Conservation (phyloP, 23 tunicate genomes). For the Trididemnum clinides region DNA sequence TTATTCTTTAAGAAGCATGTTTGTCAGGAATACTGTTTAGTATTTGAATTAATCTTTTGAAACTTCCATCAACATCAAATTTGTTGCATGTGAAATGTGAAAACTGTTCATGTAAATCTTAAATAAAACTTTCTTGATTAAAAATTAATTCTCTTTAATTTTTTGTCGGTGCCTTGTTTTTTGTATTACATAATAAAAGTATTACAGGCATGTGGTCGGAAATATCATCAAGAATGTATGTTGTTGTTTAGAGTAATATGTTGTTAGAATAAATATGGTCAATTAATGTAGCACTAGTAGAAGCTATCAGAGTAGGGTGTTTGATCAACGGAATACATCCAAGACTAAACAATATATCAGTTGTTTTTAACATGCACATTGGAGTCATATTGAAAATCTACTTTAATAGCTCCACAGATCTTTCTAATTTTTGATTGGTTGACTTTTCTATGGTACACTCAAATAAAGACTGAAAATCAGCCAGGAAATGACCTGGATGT, state of each 20-base stretch:
- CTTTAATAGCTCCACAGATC: not conserved
- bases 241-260: not conserved
- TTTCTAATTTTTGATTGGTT: not conserved
- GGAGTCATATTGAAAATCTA: not conserved
- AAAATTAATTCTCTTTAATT: too few relatives aligned
- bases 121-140: too few relatives aligned
- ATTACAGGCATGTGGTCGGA: not conserved
- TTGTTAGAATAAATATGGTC: too few relatives aligned
- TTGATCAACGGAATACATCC: too few relatives aligned
- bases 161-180: not conserved
- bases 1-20: too few relatives aligned
- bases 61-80: too few relatives aligned
- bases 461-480: not conserved
- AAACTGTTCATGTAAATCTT: too few relatives aligned
- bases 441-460: not conserved
- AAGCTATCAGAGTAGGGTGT: not conserved
- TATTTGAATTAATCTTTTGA: too few relatives aligned
- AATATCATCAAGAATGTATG: not conserved
- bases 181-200: not conserved
- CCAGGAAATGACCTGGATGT: not conserved
- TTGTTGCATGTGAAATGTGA: too few relatives aligned
- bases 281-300: not conserved
- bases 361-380: too few relatives aligned
- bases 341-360: not conserved
- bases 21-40: too few relatives aligned